A percentile compares a stretch with the other conserved stretches of the same genome.
Conservation (phyloP, 2,888 invertebrate species). For the Selenia dentaria region DNA sequence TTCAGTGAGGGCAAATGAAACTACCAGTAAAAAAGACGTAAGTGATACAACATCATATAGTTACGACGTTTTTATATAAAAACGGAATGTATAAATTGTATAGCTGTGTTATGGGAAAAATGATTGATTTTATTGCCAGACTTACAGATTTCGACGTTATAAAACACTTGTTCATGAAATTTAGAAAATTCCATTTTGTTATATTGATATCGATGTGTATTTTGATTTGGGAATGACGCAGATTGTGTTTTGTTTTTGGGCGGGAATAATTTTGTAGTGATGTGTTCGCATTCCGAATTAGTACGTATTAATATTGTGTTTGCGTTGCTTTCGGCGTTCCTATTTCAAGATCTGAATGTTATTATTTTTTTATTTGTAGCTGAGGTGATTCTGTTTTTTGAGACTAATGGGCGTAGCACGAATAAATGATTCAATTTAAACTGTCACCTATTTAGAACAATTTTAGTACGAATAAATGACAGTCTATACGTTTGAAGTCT, state of each 20-base stretch:
- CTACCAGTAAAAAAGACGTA: slow-evolving; percentile 18
- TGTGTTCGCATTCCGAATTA: slow-evolving; percentile 6
- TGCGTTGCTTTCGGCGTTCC: neutral
- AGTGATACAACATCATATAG: slow-evolving; percentile 14
- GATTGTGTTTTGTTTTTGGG: slow-evolving; percentile 24
- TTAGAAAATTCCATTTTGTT: slow-evolving; percentile 45
- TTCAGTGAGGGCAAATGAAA: slow-evolving; percentile 12
- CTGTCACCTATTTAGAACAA: no score
- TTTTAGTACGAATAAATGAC: no score
- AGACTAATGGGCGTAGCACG: no score
- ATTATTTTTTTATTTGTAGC: no score
- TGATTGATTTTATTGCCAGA: slow-evolving; percentile 80
- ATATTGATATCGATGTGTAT: slow-evolving; percentile 12
- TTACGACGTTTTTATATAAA: slow-evolving; percentile 27
- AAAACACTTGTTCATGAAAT: slow-evolving; percentile 58
- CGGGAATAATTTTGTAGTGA: slow-evolving; percentile 13
- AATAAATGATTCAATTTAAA: no score
- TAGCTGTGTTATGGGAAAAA: slow-evolving; percentile 62
- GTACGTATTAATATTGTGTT: slow-evolving; percentile 3
- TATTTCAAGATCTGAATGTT: no score
- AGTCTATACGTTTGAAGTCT: no score
- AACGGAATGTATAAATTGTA: slow-evolving; percentile 75
- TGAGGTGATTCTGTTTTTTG: no score
- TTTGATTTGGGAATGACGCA: slow-evolving; percentile 31
- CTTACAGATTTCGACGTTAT: slow-evolving; percentile 66